A percentile compares a stretch with the other conserved stretches of the same genome.
phyloP scores from a whole-genome alignment of 2,113 vertebrate species.

The Garra rufa region DNA sequence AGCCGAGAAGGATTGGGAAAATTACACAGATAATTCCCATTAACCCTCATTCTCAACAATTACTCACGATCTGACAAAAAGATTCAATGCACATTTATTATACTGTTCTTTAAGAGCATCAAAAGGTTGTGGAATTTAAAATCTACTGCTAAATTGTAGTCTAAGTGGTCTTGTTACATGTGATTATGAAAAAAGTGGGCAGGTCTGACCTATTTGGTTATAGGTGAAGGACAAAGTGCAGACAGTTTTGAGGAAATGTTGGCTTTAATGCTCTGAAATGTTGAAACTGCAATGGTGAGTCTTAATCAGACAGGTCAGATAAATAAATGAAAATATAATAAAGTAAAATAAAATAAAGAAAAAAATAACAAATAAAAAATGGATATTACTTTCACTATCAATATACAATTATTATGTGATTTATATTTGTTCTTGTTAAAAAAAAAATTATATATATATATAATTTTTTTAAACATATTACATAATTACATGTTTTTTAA shows the following conservation, averaged over 20 bases:
- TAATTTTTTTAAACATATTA: too few species aligned
- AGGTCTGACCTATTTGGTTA: background rate
- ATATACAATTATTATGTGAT: too few species aligned
- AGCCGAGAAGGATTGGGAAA: background rate
- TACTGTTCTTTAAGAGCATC: background rate
- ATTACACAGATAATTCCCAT: background rate
- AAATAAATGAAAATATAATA: too few species aligned
- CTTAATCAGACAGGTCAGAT: too few species aligned
- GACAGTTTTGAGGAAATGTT: too few species aligned
- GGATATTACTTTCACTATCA: too few species aligned
- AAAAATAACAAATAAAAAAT: background rate
- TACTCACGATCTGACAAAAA: background rate
- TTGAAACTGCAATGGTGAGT: too few species aligned
- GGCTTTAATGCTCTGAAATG: too few species aligned
- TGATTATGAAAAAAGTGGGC: background rate
- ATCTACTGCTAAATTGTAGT: background rate
- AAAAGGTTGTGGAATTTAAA: background rate
- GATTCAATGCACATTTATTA: background rate
- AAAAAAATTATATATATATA: too few species aligned
- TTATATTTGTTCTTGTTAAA: too few species aligned
- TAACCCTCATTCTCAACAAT: background rate
- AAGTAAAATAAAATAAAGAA: background rate
- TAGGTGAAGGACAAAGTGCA: background rate
- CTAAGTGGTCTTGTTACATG: background rate
- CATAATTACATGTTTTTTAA: too few species aligned